Percentiles rank a stretch among this genome's conserved stretches.
Conservation (phyloP, 2,113 vertebrate species). For the Bufo gargarizans region DNA sequence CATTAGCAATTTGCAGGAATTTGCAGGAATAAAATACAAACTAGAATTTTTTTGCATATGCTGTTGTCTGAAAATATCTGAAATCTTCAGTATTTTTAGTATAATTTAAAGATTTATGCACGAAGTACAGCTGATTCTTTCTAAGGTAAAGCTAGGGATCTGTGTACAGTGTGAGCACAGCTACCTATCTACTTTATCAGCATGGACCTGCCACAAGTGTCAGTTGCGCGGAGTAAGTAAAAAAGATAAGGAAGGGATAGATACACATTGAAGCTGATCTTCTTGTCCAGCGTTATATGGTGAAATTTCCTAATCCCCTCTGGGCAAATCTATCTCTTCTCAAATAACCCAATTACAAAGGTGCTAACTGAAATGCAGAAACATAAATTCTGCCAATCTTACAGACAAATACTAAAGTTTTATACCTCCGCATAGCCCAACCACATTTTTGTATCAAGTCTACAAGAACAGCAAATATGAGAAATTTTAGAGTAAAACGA, state of each 20-base stretch:
- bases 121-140: neutral
- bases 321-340: slow-evolving; percentile 33
- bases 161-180: neutral
- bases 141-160: neutral
- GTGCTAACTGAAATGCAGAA: slow-evolving; percentile 5
- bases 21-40: neutral
- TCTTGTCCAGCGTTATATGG: slow-evolving; percentile 15
- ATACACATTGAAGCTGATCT: neutral
- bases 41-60: neutral
- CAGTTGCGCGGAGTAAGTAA: neutral
- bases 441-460: neutral
- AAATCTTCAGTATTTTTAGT: neutral
- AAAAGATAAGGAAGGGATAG: slow-evolving; percentile 25
- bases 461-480: neutral
- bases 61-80: neutral
- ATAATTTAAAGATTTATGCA: slow-evolving; percentile 31
- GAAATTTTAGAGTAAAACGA: neutral
- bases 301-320: slow-evolving; percentile 30
- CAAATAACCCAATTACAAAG: slow-evolving; percentile 23
- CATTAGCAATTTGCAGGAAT: neutral
- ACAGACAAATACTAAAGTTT: neutral
- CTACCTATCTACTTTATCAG: neutral
- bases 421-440: neutral
- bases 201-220: neutral
- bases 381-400: slow-evolving; percentile 19